Conservation (phyloP, 2,888 invertebrate genomes). For the Cryptophagus acutangulus region DNA sequence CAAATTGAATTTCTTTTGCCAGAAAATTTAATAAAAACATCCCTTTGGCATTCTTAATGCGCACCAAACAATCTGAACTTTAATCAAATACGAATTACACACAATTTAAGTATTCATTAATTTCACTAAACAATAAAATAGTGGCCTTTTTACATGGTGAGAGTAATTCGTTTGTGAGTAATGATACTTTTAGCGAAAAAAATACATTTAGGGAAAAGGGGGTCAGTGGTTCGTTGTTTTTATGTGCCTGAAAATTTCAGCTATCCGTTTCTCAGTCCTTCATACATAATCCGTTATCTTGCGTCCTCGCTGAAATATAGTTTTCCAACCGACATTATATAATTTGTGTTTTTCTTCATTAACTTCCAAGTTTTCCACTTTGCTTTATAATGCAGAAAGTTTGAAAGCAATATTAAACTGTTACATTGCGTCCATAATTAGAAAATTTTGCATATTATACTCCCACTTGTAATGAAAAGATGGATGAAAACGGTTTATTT, state of each 20-base stretch:
- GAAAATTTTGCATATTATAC: constrained; percentile 12
- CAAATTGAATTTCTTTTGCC: too few relatives aligned
- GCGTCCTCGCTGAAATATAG: constrained; percentile 12
- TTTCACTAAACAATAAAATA: too few relatives aligned
- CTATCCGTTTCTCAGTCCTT: constrained; percentile 5
- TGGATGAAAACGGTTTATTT: too few relatives aligned
- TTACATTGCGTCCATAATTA: constrained; percentile 12
- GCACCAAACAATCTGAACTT: too few relatives aligned
- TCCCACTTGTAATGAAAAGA: too few relatives aligned
- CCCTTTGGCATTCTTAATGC: too few relatives aligned
- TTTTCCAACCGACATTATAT: constrained; percentile 11
- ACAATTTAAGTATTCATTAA: too few relatives aligned
- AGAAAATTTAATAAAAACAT: too few relatives aligned
- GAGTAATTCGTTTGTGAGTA: too few relatives aligned
- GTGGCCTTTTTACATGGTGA: too few relatives aligned
- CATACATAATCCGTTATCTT: constrained; percentile 4
- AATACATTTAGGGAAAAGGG: constrained; percentile 5
- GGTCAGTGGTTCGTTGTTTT: constrained; percentile 9
- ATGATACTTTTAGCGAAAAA: too few relatives aligned
- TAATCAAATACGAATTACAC: too few relatives aligned
- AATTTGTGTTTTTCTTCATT: constrained; percentile 15
- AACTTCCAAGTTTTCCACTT: constrained; percentile 13
- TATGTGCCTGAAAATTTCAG: neutral
- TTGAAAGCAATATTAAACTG: constrained; percentile 11
- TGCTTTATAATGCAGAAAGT: constrained; percentile 7